phyloP scores from a whole-genome alignment of 30 jellyfish, hydroid and myxozoan genomes.

The Aurelia sp. region DNA sequence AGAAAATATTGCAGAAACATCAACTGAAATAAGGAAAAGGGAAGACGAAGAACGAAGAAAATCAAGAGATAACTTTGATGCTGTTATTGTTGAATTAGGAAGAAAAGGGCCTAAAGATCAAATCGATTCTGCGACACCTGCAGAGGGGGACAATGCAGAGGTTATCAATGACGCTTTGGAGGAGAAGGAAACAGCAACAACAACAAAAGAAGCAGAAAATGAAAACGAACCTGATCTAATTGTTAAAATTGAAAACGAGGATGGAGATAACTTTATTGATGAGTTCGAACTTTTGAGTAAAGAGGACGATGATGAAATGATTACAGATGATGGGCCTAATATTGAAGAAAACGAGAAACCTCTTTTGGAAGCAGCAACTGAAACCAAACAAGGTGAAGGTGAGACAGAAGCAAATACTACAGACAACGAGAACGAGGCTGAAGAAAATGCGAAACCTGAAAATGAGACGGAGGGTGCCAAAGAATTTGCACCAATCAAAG shows the following conservation, averaged over 20 bases:
- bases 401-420: not conserved
- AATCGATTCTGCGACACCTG: not conserved
- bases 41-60: slow-evolving; percentile 53
- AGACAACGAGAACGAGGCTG: slow-evolving; percentile 12
- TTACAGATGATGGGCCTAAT: not conserved
- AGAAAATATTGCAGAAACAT: slow-evolving; percentile 1
- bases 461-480: slow-evolving; percentile 21
- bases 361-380: not conserved
- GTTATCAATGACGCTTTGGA: not conserved
- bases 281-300: slow-evolving; percentile 5
- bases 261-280: not conserved
- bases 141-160: slow-evolving; percentile 6
- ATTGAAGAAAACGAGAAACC: no score
- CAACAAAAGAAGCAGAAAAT: not conserved
- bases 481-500: slow-evolving; percentile 18
- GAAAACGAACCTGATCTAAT: not conserved
- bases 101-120: not conserved
- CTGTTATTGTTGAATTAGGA: slow-evolving; percentile 50
- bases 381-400: not conserved
- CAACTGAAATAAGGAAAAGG: slow-evolving; percentile 7
- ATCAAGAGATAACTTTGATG: slow-evolving; percentile 58
- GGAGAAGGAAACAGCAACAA: not conserved
- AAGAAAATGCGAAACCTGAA: not conserved
- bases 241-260: slow-evolving; percentile 1
- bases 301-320: not conserved